These are phyloP conservation scores for Pollicipes pollicipes DNA, from an alignment of 1,140 invertebrate genomes.

Conservation along the genomic window DNA sequence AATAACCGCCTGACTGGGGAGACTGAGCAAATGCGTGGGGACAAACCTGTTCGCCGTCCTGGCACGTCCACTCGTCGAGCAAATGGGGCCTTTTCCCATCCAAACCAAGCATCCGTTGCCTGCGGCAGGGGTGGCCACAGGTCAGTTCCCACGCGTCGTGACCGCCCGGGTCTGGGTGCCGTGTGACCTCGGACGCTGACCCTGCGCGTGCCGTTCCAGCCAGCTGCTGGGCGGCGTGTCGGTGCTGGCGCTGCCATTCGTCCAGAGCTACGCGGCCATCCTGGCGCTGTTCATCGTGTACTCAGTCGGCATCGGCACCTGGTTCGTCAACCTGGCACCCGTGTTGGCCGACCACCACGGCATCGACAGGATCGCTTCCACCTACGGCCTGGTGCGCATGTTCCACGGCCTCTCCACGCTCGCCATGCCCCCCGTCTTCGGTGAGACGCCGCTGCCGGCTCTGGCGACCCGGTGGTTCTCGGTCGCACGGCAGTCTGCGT, in stretches of 20 bases:
- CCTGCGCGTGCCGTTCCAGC: too few species aligned
- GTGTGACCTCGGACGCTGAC: too few species aligned
- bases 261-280: constrained; percentile 40
- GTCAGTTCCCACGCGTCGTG: too few species aligned
- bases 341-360: constrained; percentile 51
- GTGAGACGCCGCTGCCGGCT: background rate
- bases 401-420: constrained; percentile 55
- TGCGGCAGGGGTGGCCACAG: too few species aligned
- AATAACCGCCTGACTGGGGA: too few species aligned
- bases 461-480: constrained; percentile 22
- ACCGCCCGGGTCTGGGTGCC: too few species aligned
- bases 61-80: too few species aligned
- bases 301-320: constrained; percentile 48
- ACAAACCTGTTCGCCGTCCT: too few species aligned
- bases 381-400: constrained; percentile 50
- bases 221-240: constrained; percentile 40
- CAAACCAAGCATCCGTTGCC: too few species aligned
- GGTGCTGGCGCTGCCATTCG: constrained; percentile 42
- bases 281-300: constrained; percentile 41
- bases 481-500: background rate
- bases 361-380: constrained; percentile 48
- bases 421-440: constrained; percentile 38
- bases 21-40: too few species aligned
- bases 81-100: too few species aligned
- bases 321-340: constrained; percentile 53